phyloP scores from a whole-genome alignment of 2,888 invertebrate species.

The Acrobasis suavella region DNA sequence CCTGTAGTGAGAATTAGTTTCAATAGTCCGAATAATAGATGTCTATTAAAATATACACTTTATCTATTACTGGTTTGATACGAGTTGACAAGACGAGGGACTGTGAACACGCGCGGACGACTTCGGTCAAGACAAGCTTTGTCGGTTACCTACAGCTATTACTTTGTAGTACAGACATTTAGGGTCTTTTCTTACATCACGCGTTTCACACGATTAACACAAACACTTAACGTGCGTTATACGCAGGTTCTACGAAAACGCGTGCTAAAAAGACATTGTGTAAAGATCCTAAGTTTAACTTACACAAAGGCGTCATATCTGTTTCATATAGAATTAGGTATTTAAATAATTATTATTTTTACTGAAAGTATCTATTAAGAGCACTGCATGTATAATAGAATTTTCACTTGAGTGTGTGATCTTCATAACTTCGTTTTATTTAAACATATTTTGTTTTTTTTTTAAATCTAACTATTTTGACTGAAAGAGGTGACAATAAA shows the following conservation, averaged over 20 bases:
- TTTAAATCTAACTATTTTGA: conserved; percentile 6
- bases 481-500: conserved; percentile 14
- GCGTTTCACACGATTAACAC: too few species aligned
- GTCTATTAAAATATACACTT: conserved; percentile 24
- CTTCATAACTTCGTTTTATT: conserved; percentile 37
- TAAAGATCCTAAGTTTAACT: too few species aligned
- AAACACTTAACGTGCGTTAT: too few species aligned
- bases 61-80: conserved; percentile 27
- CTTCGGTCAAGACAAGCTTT: conserved; percentile 1
- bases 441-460: conserved; percentile 30
- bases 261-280: too few species aligned
- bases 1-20: conserved; percentile 42
- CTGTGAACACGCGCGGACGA: conserved; percentile 2
- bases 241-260: too few species aligned
- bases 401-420: conserved; percentile 35
- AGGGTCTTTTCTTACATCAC: neutral
- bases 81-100: conserved; percentile 25
- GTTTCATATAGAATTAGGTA: neutral
- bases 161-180: neutral
- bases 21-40: conserved; percentile 29
- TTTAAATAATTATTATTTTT: conserved; percentile 9
- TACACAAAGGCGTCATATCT: neutral
- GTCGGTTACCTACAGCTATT: neutral
- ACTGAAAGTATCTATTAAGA: conserved; percentile 21
- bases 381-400: conserved; percentile 46